A percentile compares a stretch with the other conserved stretches of the same genome.
Evolutionary conservation across 1,140 invertebrate genomes (phyloP).

Genomic region (Maconellicoccus hirsutus): DNA sequence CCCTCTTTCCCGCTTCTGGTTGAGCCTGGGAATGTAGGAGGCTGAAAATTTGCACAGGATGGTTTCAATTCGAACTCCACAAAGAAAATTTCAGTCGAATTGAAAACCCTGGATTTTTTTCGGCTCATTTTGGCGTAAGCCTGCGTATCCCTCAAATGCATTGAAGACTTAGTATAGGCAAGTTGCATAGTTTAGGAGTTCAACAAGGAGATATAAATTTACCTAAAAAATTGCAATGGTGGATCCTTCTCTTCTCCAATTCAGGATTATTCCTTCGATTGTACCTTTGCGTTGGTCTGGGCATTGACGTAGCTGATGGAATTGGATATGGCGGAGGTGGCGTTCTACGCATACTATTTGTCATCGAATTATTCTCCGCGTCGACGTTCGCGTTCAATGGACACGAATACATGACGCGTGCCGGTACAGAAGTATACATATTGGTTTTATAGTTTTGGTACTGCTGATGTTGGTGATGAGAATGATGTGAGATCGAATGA

Average conservation of each 20-base stretch:
- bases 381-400: background rate
- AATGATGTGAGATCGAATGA: background rate
- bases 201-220: constrained; percentile 35
- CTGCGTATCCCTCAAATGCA: too few relatives aligned
- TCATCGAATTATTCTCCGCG: background rate
- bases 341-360: constrained; percentile 44
- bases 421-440: background rate
- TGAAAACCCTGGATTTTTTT: too few relatives aligned
- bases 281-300: constrained; percentile 46
- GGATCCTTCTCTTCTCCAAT: constrained; percentile 83
- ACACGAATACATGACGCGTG: background rate
- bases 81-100: too few relatives aligned
- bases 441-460: constrained; percentile 10
- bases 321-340: constrained; percentile 50
- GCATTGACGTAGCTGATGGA: constrained; percentile 36
- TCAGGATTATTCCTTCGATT: constrained; percentile 93
- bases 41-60: too few relatives aligned
- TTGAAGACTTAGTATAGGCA: too few relatives aligned
- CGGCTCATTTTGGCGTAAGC: too few relatives aligned
- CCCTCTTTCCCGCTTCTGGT: too few relatives aligned
- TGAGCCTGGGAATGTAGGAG: too few relatives aligned
- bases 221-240: constrained; percentile 92
- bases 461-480: background rate
- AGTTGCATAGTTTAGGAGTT: too few relatives aligned
- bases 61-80: too few relatives aligned